Base-by-base conservation (phyloP, 2,888 invertebrate species). In the Thyatira batis region DNA sequence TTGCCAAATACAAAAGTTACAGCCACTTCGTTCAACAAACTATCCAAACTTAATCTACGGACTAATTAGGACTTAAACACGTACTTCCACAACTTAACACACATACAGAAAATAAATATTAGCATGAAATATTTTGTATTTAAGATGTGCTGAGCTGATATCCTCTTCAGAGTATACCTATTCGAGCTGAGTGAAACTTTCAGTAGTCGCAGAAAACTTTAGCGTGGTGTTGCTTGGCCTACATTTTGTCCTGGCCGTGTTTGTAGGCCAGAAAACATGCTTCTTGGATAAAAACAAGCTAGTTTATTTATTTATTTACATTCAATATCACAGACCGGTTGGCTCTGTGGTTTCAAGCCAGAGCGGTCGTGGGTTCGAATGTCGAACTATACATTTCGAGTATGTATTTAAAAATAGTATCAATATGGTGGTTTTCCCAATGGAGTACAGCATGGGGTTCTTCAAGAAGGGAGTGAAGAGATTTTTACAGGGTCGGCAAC, bases 181-280 rank as follows among this genome's bases (percentile, higher is more conserved):
- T 57, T 51, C 55, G 58, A 65, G 71, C 72, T 69, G 70, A 17
- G 39, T 33, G 49, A 44, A 77, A 76, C 73, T 76, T 76, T 71
- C 65, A 53, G 65, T 61, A 54, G 57, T 63, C 53, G 58, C 55
- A 55, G 57, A 66, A 71, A 80, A 80, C 73, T 81, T 78, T 63
- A 66, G 61, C 73, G 59, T 67, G 67, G 59, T 61, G 68, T 73
- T 71, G 65, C 69, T 71, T 76, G 78, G 67, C 78, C 76, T 77
- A 80, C 71, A 80, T 80, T 78, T 74, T 74, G 70, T 75, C 69
- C 67, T 70, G 68, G 63, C 67, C 54, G 60, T 50, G 51, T 55
- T 51, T 52, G 59, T 20, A 50, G 68, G 78, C 73, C 57, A 60
- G 33, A 39, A 53, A 68, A 69, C 48, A 11, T 5, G 43, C 53